phyloP scores from a whole-genome alignment of 2,888 invertebrate species.

The Loripinus fragilis region DNA sequence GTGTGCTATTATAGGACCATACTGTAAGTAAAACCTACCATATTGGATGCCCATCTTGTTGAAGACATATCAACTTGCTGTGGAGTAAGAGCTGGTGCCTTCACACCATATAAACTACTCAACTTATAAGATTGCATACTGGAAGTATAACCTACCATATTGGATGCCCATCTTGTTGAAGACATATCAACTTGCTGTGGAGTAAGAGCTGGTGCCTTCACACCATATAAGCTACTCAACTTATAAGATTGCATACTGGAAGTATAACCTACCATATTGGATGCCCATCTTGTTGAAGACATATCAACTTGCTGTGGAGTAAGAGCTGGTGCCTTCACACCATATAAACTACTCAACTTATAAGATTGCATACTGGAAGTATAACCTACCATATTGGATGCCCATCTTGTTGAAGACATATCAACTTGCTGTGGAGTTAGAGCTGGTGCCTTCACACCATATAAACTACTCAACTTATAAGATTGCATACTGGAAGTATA shows the following conservation, averaged over 20 bases:
- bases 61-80: constrained; percentile 77
- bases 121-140: constrained; percentile 84
- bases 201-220: constrained; percentile 92
- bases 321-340: constrained; percentile 92
- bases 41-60: constrained; percentile 90
- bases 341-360: constrained; percentile 90
- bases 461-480: no score
- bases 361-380: constrained; percentile 97
- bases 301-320: constrained; percentile 94
- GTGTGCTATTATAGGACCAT: no score
- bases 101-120: no score
- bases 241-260: no score
- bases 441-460: no score
- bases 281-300: constrained; percentile 89
- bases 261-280: constrained; percentile 90
- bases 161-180: constrained; percentile 88
- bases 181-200: constrained; percentile 94
- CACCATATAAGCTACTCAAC: constrained; percentile 91
- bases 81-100: no score
- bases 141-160: constrained; percentile 84
- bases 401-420: constrained; percentile 83
- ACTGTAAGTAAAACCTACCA: no score
- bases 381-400: background rate
- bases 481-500: constrained; percentile 85
- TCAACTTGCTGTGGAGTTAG: no score